Conservation (phyloP, 2,113 vertebrate species). For the Xiphophorus couchianus region DNA sequence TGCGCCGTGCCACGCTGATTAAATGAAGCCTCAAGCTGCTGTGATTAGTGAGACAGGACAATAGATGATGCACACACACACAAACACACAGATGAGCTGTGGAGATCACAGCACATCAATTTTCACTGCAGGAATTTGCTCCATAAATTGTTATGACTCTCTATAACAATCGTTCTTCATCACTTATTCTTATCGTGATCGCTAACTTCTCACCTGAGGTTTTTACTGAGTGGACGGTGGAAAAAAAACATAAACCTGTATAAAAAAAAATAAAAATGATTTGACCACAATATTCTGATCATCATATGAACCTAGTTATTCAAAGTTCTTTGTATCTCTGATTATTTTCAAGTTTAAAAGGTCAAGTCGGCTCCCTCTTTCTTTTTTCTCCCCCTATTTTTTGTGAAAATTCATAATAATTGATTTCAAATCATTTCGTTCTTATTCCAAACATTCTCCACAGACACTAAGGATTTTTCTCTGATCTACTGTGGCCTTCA, state of each 20-base stretch:
- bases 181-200: constrained; percentile 13
- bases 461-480: background rate
- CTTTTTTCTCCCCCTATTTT: too few relatives aligned
- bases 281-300: background rate
- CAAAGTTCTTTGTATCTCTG: background rate
- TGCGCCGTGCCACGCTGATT: constrained; percentile 43
- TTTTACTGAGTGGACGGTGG: background rate
- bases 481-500: background rate
- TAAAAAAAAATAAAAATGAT: background rate
- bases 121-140: constrained; percentile 35
- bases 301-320: background rate
- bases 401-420: background rate
- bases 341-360: background rate
- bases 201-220: constrained; percentile 15
- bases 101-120: constrained; percentile 27
- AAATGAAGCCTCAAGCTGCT: constrained; percentile 55
- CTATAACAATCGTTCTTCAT: constrained; percentile 8
- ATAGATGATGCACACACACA: constrained; percentile 30
- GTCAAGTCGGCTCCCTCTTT: background rate
- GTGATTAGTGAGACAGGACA: constrained; percentile 67
- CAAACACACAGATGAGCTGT: background rate
- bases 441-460: background rate
- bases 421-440: background rate
- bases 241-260: background rate
- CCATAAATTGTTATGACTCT: constrained; percentile 17